Conservation (phyloP, 2,113 vertebrate species). For the Leptocoma aspasia region DNA sequence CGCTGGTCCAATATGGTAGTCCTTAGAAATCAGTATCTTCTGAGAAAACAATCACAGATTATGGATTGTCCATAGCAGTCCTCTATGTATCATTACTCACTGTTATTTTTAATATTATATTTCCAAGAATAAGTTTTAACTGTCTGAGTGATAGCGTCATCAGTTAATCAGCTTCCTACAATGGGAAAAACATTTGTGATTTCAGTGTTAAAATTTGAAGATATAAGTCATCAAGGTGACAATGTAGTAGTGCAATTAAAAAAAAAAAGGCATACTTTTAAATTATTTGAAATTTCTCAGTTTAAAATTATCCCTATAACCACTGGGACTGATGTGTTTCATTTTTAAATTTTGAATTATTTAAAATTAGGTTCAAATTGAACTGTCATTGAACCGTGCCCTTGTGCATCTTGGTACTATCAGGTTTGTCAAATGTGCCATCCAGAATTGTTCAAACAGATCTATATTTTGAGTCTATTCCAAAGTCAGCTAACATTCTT, state of each 20-base stretch:
- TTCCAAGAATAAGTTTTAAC: background rate
- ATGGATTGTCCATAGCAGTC: background rate
- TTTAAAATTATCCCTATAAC: background rate
- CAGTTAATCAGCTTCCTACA: background rate
- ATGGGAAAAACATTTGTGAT: background rate
- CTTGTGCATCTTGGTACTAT: background rate
- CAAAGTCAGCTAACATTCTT: background rate
- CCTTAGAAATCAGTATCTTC: background rate
- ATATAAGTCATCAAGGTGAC: background rate
- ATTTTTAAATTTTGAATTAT: background rate
- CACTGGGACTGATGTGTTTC: background rate
- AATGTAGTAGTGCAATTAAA: background rate
- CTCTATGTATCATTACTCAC: background rate
- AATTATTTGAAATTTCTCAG: background rate
- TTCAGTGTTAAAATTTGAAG: background rate
- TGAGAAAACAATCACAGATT: background rate
- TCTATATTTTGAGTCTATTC: background rate
- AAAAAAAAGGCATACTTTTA: background rate
- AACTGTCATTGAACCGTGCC: background rate
- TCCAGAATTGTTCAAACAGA: background rate
- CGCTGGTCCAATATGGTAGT: background rate
- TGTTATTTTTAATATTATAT: background rate
- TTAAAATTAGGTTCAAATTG: background rate
- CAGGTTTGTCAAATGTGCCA: background rate
- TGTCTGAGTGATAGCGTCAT: background rate